These are phyloP conservation scores for Dryobates pubescens DNA, from an alignment of 2,797 vertebrate species.

Conservation along the genomic window DNA sequence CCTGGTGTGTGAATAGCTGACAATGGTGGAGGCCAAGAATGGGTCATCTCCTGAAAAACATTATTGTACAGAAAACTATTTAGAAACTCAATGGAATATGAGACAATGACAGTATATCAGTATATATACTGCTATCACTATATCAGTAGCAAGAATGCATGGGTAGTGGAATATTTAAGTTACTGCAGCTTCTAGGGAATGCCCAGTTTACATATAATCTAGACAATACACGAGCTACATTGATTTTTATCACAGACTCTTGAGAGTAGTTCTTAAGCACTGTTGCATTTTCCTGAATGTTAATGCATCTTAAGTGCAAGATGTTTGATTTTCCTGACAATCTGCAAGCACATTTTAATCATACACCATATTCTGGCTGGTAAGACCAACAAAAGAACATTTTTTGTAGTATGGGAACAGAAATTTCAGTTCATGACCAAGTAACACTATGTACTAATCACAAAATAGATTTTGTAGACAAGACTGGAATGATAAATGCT, in stretches of 20 bases:
- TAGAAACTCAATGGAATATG: conserved; percentile 18
- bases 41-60: conserved; percentile 91
- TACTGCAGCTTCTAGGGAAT: conserved; percentile 2
- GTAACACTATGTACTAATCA: neutral
- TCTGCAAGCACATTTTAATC: neutral
- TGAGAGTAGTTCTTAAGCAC: neutral
- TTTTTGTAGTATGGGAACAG: neutral
- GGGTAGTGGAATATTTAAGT: neutral
- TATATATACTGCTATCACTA: neutral
- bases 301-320: conserved; percentile 17
- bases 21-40: conserved; percentile 86
- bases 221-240: neutral
- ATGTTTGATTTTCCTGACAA: conserved; percentile 31
- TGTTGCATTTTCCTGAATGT: neutral
- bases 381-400: neutral
- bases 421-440: conserved; percentile 8
- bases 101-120: neutral
- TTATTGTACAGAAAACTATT: conserved; percentile 24
- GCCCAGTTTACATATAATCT: conserved; percentile 8
- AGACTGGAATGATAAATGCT: neutral
- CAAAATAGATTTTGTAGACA: neutral
- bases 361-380: neutral
- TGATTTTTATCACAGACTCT: conserved; percentile 16
- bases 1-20: conserved; percentile 87
- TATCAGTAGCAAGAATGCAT: neutral